A percentile compares a stretch with the other conserved stretches of the same genome.
Conservation (phyloP, 2,113 vertebrate genomes). For the Gasterosteus nipponicus region DNA sequence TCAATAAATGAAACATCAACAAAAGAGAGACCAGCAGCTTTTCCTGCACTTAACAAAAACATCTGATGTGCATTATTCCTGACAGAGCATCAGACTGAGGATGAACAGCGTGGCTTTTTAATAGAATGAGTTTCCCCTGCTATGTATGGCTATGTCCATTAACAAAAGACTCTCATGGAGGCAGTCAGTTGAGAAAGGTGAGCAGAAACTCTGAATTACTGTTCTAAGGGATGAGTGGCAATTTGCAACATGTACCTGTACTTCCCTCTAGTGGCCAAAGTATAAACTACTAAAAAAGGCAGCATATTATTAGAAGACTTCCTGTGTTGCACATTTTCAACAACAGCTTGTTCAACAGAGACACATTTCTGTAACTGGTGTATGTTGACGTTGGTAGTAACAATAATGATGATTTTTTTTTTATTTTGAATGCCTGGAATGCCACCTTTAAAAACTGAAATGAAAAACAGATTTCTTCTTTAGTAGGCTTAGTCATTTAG, state of each 20-base stretch:
- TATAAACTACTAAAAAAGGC: not conserved
- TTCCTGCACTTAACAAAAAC: constrained; percentile 77
- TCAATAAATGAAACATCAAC: constrained; percentile 82
- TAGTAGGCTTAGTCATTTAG: not conserved
- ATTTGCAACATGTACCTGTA: constrained; percentile 38
- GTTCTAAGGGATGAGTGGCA: constrained; percentile 28
- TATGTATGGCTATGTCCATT: constrained; percentile 38
- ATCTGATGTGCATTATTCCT: constrained; percentile 82
- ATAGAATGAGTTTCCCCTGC: constrained; percentile 64
- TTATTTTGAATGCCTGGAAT: constrained; percentile 7
- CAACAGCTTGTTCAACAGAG: constrained; percentile 20
- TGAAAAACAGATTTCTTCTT: constrained; percentile 28
- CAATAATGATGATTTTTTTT: constrained; percentile 5
- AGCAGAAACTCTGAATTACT: constrained; percentile 25
- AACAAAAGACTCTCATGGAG: constrained; percentile 57
- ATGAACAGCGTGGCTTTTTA: constrained; percentile 65
- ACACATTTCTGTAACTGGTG: constrained; percentile 22
- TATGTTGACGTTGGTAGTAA: constrained; percentile 27
- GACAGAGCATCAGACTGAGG: constrained; percentile 67
- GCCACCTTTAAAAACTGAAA: not conserved
- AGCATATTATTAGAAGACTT: not conserved
- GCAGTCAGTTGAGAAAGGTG: constrained; percentile 47
- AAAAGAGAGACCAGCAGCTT: constrained; percentile 73
- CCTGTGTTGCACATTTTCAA: not conserved
- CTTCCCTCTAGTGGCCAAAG: constrained; percentile 73